Evolutionary conservation across 1,140 invertebrate species (phyloP).

Genomic region (Ptiloglossa arizonensis): DNA sequence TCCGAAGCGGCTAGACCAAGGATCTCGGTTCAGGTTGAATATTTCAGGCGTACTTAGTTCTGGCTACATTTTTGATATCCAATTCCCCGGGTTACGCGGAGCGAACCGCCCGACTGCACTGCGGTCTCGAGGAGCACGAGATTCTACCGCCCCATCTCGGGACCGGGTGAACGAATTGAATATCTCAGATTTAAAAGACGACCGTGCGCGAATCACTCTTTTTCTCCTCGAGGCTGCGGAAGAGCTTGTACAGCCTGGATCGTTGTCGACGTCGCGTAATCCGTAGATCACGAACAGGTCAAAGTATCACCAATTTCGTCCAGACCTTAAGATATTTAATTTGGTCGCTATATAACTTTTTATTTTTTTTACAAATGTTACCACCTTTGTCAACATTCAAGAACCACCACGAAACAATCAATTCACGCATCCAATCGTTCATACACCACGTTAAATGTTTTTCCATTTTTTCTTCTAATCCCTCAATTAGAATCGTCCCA

Average conservation of each 20-base stretch:
- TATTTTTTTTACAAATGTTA: no score
- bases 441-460: no score
- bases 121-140: neutral
- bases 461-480: no score
- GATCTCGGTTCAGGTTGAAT: slow-evolving; percentile 67
- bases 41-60: slow-evolving; percentile 73
- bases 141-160: neutral
- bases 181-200: slow-evolving; percentile 21
- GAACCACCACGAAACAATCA: no score
- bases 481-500: no score
- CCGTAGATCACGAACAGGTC: no score
- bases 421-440: no score
- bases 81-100: slow-evolving; percentile 67
- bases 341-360: no score
- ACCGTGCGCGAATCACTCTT: neutral
- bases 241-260: neutral
- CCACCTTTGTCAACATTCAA: no score
- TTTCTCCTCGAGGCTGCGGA: neutral
- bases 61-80: slow-evolving; percentile 76
- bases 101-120: slow-evolving; percentile 22
- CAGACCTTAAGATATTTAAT: no score
- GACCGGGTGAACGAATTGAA: slow-evolving; percentile 24
- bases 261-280: no score
- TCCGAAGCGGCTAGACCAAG: neutral
- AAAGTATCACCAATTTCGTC: no score